phyloP scores from a whole-genome alignment of 92 coral and sea anemone species.

The Siderastrea radians region DNA sequence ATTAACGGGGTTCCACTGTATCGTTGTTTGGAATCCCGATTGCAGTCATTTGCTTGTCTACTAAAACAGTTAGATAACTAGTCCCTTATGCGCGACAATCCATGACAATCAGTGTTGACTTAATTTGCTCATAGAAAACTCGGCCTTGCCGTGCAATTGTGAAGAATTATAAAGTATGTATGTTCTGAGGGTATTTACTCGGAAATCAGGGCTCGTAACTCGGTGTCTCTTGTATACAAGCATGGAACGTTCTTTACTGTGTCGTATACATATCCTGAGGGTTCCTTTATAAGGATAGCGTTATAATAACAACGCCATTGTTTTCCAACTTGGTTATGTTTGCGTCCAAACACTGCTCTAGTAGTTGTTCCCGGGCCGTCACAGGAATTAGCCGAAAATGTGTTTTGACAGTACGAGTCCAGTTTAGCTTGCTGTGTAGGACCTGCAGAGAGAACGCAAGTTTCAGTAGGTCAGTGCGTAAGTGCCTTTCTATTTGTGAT shows the following conservation, averaged over 20 bases:
- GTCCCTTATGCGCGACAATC: too few relatives aligned
- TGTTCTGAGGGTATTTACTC: too few relatives aligned
- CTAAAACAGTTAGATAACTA: too few relatives aligned
- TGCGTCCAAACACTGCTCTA: conserved; percentile 4
- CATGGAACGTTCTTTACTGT: background rate
- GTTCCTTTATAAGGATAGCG: background rate
- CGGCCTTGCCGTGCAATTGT: too few relatives aligned
- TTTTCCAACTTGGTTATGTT: conserved; percentile 6
- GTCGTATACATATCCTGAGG: conserved; percentile 11
- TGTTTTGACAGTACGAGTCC: background rate
- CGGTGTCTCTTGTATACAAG: background rate
- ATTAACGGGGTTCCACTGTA: too few relatives aligned
- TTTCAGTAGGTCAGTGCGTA: too few relatives aligned
- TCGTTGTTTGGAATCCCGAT: too few relatives aligned
- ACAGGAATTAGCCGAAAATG: background rate
- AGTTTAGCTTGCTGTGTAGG: background rate
- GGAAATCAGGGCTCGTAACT: background rate
- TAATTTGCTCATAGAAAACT: too few relatives aligned
- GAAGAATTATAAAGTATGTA: too few relatives aligned
- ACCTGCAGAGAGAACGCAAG: background rate
- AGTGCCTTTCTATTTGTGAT: background rate
- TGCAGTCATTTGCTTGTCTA: too few relatives aligned
- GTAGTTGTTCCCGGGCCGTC: background rate
- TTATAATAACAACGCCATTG: conserved; percentile 28
- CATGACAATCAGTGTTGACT: too few relatives aligned